phyloP scores from a whole-genome alignment of 2,113 vertebrate species.

The Urocolius indicus region DNA sequence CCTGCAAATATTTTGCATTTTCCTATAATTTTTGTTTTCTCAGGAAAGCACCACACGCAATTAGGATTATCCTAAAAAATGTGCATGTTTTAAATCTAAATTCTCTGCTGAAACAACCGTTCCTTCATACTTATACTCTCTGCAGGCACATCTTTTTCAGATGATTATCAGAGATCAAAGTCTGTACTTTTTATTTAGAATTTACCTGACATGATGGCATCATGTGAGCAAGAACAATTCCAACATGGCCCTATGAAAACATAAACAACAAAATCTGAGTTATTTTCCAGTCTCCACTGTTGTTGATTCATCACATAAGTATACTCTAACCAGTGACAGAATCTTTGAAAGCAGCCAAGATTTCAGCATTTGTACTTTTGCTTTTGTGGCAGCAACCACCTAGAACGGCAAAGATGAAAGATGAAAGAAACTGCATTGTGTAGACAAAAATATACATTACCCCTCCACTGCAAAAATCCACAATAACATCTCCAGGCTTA shows the following conservation, averaged over 20 bases:
- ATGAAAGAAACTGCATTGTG: background rate
- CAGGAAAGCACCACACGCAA: background rate
- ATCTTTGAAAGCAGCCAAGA: background rate
- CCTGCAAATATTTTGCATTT: background rate
- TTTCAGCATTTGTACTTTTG: background rate
- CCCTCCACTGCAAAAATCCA: conserved; percentile 98
- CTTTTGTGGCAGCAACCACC: background rate
- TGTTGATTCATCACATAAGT: background rate
- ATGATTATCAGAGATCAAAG: background rate
- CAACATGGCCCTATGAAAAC: conserved; percentile 90
- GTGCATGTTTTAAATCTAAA: background rate
- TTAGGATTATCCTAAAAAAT: background rate
- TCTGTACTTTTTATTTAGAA: background rate
- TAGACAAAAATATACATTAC: conserved; percentile 73
- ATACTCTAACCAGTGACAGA: background rate
- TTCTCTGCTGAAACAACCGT: background rate
- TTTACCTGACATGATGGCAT: conserved; percentile 91
- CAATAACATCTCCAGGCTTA: conserved; percentile 86
- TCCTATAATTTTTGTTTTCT: background rate
- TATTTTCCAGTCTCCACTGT: background rate
- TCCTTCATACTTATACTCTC: background rate
- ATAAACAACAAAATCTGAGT: conserved; percentile 13
- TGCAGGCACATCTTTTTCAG: background rate
- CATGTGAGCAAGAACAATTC: conserved; percentile 91
- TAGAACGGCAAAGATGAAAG: background rate